Evolutionary conservation across 1,140 invertebrate species (phyloP).

Genomic region (Plectrocnemia conspersa): DNA sequence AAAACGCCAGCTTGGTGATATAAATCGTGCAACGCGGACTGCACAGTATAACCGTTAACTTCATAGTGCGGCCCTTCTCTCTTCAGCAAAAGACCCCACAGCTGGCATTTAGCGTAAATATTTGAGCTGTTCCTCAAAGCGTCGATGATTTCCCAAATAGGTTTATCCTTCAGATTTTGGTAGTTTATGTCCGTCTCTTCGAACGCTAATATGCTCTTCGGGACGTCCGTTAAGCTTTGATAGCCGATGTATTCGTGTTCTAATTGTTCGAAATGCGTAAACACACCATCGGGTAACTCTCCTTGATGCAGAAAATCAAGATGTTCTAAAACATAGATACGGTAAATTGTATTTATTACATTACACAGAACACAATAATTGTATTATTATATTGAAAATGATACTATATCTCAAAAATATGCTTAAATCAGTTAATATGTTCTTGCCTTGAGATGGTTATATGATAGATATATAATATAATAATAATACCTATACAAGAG

Average conservation of each 20-base stretch:
- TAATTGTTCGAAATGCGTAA: slow-evolving; percentile 80
- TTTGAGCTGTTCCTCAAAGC: slow-evolving; percentile 65
- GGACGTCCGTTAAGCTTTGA: slow-evolving; percentile 94
- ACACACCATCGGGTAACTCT: slow-evolving; percentile 65
- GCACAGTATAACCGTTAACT: slow-evolving; percentile 59
- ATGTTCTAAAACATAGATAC: slow-evolving; percentile 66
- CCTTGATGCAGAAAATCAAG: slow-evolving; percentile 88
- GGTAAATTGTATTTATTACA: slow-evolving; percentile 6
- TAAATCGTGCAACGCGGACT: slow-evolving; percentile 69
- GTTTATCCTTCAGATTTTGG: slow-evolving; percentile 53
- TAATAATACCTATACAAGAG: slow-evolving; percentile 75
- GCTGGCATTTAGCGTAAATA: slow-evolving; percentile 73
- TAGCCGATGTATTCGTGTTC: slow-evolving; percentile 92
- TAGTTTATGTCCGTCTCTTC: slow-evolving; percentile 40
- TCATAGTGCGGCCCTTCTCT: slow-evolving; percentile 78
- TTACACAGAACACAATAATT: too few species aligned
- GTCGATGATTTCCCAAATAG: slow-evolving; percentile 69
- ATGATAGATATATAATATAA: slow-evolving; percentile 9
- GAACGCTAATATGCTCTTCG: slow-evolving; percentile 67
- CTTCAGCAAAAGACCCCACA: slow-evolving; percentile 80
- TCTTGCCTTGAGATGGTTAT: not conserved
- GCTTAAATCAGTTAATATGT: not conserved
- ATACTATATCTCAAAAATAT: not conserved
- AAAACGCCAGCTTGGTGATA: slow-evolving; percentile 83
- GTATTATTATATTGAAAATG: not conserved